Evolutionary conservation across 1,140 invertebrate species (phyloP).

Genomic region (Fopius arisanus): DNA sequence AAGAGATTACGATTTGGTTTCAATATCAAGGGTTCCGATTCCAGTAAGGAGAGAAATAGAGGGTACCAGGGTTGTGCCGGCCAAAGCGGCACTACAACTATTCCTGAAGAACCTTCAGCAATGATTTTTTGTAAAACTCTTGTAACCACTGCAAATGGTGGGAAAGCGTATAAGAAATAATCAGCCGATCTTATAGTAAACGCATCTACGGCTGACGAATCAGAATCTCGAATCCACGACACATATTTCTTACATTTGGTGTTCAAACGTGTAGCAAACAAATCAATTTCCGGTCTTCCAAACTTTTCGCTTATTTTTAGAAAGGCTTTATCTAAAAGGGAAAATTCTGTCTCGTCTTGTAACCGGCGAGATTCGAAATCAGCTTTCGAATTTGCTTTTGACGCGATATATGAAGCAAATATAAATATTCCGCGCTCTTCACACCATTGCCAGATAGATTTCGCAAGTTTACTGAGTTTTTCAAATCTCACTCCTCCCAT

Average conservation of each 20-base stretch:
- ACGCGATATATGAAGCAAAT: slow-evolving; percentile 30
- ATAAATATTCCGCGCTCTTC: slow-evolving; percentile 29
- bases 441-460: slow-evolving; percentile 38
- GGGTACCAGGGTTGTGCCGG: slow-evolving; percentile 32
- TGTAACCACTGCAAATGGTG: slow-evolving; percentile 39
- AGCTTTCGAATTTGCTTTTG: slow-evolving; percentile 19
- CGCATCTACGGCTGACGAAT: slow-evolving; percentile 23
- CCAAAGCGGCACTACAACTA: slow-evolving; percentile 30
- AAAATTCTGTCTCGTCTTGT: slow-evolving; percentile 19
- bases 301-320: slow-evolving; percentile 5
- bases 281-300: slow-evolving; percentile 36
- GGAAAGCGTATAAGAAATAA: slow-evolving; percentile 34
- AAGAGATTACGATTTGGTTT: slow-evolving; percentile 2
- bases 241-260: slow-evolving; percentile 39
- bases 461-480: slow-evolving; percentile 2
- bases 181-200: slow-evolving; percentile 25
- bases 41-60: not conserved
- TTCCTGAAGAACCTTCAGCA: slow-evolving; percentile 28
- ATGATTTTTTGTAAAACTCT: slow-evolving; percentile 33
- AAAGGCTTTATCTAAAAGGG: slow-evolving; percentile 16
- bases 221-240: slow-evolving; percentile 42
- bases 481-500: slow-evolving; percentile 27
- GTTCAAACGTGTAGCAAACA: slow-evolving; percentile 42
- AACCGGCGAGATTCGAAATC: not conserved
- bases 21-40: slow-evolving; percentile 16